phyloP scores from a whole-genome alignment of 2,888 invertebrate genomes.

The Stenoptilia bipunctidactyla region DNA sequence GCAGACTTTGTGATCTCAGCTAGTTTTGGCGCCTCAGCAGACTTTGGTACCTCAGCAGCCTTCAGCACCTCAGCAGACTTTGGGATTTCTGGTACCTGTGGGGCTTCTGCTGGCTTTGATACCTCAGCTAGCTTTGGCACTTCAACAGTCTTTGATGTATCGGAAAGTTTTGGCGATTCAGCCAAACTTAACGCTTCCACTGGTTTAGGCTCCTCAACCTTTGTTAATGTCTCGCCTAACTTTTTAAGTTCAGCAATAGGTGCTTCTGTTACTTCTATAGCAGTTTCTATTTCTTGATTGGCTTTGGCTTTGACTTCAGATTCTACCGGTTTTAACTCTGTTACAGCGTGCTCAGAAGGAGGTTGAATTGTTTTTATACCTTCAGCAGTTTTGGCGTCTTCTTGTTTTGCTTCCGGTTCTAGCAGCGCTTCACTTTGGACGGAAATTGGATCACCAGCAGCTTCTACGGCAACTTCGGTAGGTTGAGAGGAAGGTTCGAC shows the following conservation, averaged over 20 bases:
- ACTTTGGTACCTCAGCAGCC: slow-evolving; percentile 11
- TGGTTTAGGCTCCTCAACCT: slow-evolving; percentile 10
- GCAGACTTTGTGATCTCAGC: neutral
- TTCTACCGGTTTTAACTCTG: neutral
- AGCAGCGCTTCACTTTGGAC: neutral
- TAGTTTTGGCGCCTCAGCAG: slow-evolving; percentile 7
- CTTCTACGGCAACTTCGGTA: slow-evolving; percentile 8
- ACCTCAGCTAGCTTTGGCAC: slow-evolving; percentile 10
- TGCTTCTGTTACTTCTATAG: neutral
- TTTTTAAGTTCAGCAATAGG: slow-evolving; percentile 2
- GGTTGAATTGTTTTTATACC: no score
- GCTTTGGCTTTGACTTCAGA: neutral
- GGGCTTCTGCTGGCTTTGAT: slow-evolving; percentile 7
- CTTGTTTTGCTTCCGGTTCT: neutral
- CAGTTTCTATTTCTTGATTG: neutral
- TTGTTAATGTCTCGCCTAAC: slow-evolving; percentile 12
- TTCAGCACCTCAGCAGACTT: slow-evolving; percentile 6
- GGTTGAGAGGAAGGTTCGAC: slow-evolving; percentile 22
- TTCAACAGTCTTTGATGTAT: neutral
- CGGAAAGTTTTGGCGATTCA: slow-evolving; percentile 8
- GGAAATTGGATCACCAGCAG: slow-evolving; percentile 1
- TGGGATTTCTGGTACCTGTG: slow-evolving; percentile 8
- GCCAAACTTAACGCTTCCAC: slow-evolving; percentile 12
- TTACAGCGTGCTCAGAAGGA: no score
- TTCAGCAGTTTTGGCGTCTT: neutral